Conservation (phyloP, 2,888 invertebrate species). For the Eupithecia subumbrata region DNA sequence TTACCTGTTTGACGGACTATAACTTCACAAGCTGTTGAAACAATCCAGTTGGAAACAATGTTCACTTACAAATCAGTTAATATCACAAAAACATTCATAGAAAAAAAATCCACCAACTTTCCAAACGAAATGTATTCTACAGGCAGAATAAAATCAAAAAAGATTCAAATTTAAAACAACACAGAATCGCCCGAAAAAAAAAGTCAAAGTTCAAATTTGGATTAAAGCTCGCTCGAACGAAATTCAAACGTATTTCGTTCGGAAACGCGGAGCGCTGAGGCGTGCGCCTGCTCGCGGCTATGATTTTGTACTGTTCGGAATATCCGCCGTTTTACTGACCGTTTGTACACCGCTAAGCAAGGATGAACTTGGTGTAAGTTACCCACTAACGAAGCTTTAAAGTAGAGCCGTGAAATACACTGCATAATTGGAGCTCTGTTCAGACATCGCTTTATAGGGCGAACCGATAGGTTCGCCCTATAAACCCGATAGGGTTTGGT, state of each 20-base stretch:
- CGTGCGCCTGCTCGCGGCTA: constrained; percentile 26
- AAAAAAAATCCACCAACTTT: neutral
- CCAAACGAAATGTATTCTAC: neutral
- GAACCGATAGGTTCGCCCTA: too few species aligned
- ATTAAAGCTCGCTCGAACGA: constrained; percentile 9
- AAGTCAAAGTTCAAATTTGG: constrained; percentile 25
- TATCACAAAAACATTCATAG: neutral
- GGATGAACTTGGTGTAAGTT: constrained; percentile 16
- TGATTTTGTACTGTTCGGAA: constrained; percentile 28
- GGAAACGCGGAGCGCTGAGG: constrained; percentile 15
- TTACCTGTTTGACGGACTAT: neutral
- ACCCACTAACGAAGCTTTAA: neutral
- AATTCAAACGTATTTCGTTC: constrained; percentile 15
- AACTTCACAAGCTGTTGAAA: neutral
- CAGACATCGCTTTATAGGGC: neutral
- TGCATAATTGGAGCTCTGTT: neutral
- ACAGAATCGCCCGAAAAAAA: constrained; percentile 21
- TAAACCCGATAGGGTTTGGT: too few species aligned
- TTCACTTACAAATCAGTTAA: neutral
- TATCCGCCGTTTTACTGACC: constrained; percentile 22
- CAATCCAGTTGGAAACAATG: constrained; percentile 10
- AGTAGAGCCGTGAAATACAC: neutral
- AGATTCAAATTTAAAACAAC: constrained; percentile 18
- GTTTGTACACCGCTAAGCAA: constrained; percentile 16
- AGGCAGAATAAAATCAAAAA: constrained; percentile 16